Percentiles rank a stretch among this genome's conserved stretches.
phyloP scores from a whole-genome alignment of 2,888 invertebrate species.

The Anagyrus pseudococci region DNA sequence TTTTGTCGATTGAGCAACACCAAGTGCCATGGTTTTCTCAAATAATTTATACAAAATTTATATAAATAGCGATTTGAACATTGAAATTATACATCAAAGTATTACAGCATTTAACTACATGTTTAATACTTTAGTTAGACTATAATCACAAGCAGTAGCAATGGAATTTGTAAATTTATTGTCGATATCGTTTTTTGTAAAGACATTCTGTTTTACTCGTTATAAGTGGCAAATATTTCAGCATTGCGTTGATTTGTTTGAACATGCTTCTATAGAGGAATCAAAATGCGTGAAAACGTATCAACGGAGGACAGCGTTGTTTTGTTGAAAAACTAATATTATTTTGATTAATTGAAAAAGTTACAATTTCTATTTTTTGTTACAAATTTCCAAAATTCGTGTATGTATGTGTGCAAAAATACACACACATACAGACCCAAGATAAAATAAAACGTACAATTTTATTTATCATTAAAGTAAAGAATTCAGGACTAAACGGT shows the following conservation, averaged over 20 bases:
- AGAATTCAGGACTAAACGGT: too few species aligned
- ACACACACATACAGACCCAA: background rate
- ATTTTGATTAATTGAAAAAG: slow-evolving; percentile 15
- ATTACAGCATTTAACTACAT: too few species aligned
- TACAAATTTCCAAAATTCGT: slow-evolving; percentile 28
- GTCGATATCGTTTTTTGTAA: slow-evolving; percentile 31
- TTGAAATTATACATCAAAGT: too few species aligned
- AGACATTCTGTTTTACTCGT: background rate
- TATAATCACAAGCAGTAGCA: slow-evolving; percentile 14
- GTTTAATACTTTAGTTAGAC: too few species aligned
- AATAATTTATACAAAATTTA: too few species aligned
- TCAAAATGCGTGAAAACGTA: slow-evolving; percentile 29
- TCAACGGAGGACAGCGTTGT: slow-evolving; percentile 24
- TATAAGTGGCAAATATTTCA: background rate
- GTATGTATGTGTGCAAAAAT: slow-evolving; percentile 3
- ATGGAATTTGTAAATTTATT: slow-evolving; percentile 20
- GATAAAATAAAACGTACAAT: background rate
- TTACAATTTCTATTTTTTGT: slow-evolving; percentile 29
- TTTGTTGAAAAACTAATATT: slow-evolving; percentile 24
- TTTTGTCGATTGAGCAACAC: too few species aligned
- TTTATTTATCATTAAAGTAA: slow-evolving; percentile 31
- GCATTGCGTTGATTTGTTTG: slow-evolving; percentile 18
- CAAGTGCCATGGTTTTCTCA: too few species aligned
- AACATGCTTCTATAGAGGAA: slow-evolving; percentile 12
- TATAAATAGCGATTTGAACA: too few species aligned